A percentile compares a stretch with the other conserved stretches of the same genome.
Evolutionary conservation across 2,113 vertebrate genomes (phyloP).

Genomic region (Sitta europaea): DNA sequence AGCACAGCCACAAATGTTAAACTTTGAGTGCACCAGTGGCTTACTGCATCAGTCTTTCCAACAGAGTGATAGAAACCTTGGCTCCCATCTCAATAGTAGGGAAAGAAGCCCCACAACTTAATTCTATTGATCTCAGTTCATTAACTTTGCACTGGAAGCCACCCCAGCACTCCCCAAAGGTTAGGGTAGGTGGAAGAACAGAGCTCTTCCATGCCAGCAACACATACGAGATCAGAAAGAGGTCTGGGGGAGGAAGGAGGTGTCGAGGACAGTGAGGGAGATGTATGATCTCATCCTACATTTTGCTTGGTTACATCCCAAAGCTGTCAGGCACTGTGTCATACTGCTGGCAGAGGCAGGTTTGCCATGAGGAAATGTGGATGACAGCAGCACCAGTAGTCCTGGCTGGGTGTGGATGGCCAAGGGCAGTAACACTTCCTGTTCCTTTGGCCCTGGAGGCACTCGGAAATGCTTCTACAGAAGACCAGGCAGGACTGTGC

Average conservation of each 20-base stretch:
- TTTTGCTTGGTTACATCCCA: neutral
- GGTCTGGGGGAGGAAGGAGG: neutral
- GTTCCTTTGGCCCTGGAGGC: neutral
- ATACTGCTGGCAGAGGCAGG: neutral
- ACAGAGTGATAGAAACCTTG: too few species aligned
- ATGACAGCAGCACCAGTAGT: neutral
- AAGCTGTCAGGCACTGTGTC: neutral
- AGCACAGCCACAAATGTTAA: neutral
- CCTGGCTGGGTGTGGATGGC: fast-evolving
- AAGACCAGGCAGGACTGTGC: neutral
- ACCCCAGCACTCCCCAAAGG: neutral
- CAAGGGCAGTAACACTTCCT: fast-evolving
- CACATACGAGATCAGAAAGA: neutral
- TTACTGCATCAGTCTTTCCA: neutral
- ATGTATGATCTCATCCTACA: neutral
- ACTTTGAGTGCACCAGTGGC: neutral
- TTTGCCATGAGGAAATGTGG: neutral
- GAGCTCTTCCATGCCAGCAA: neutral
- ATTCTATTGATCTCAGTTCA: neutral
- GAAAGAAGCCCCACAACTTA: neutral
- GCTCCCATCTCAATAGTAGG: neutral
- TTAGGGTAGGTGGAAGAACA: neutral
- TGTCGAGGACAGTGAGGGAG: neutral
- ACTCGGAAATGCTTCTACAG: neutral
- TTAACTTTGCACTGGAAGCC: neutral